These are phyloP conservation scores for Hormaphis cornu DNA, from an alignment of 1,140 invertebrate species.

Conservation along the genomic window DNA sequence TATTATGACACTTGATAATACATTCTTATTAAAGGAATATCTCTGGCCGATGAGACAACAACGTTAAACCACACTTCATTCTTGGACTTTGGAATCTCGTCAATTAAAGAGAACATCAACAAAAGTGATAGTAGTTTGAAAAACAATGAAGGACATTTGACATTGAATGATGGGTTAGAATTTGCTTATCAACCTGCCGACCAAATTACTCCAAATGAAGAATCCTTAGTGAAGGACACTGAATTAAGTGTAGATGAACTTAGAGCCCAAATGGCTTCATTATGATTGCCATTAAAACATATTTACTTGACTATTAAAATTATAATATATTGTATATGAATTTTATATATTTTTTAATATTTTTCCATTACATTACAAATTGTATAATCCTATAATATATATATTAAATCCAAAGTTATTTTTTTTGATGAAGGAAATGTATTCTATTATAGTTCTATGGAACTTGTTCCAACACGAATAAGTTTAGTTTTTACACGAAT, in stretches of 20 bases:
- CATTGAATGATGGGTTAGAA: conserved; percentile 52
- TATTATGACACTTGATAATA: not conserved
- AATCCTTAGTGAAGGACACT: conserved; percentile 39
- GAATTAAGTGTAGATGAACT: conserved; percentile 69
- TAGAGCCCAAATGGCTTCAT: conserved; percentile 80
- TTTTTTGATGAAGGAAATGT: no score
- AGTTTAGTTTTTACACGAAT: no score
- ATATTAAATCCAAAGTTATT: no score
- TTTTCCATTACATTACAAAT: not conserved
- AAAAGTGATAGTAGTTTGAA: conserved; percentile 43
- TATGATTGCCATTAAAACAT: conserved; percentile 41
- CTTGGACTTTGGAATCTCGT: not conserved
- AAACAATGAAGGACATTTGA: conserved; percentile 40
- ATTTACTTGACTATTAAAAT: not conserved
- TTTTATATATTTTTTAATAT: not conserved
- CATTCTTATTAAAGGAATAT: conserved; percentile 49
- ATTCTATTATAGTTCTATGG: no score
- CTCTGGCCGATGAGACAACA: conserved; percentile 58
- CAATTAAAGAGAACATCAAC: not conserved
- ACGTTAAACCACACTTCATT: not conserved
- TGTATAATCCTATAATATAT: no score
- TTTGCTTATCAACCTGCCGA: conserved; percentile 57
- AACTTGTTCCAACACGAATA: no score
- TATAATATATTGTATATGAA: not conserved
- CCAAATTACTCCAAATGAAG: conserved; percentile 38